Conservation (phyloP, 2,113 vertebrate genomes). For the Cathartes aura region DNA sequence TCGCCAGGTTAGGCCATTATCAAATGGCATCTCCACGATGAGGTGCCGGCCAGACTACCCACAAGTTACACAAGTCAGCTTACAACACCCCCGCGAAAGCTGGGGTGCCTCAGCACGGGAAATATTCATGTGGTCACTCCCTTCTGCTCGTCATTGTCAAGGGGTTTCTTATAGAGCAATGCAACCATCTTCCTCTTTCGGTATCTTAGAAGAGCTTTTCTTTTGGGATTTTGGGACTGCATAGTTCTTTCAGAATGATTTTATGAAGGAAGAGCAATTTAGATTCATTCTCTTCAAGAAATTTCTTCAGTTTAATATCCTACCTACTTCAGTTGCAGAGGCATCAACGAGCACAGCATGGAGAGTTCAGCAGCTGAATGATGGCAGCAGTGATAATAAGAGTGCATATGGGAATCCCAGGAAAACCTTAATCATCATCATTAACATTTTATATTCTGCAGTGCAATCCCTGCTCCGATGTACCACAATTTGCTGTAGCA, state of each 20-base stretch:
- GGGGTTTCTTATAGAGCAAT: not conserved
- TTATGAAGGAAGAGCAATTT: not conserved
- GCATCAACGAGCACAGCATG: not conserved
- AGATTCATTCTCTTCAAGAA: not conserved
- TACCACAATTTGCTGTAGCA: not conserved
- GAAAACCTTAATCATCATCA: slow-evolving; percentile 15
- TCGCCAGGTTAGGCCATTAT: not conserved
- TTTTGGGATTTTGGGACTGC: not conserved
- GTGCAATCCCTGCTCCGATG: not conserved
- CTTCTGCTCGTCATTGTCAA: not conserved
- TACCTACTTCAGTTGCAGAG: not conserved
- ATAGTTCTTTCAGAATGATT: not conserved
- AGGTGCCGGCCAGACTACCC: not conserved
- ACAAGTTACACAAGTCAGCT: slow-evolving; percentile 20
- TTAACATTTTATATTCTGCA: slow-evolving; percentile 38
- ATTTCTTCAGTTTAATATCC: not conserved
- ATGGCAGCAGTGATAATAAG: slow-evolving; percentile 4
- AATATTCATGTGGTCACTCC: not conserved
- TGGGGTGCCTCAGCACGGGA: not conserved
- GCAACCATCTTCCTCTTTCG: not conserved
- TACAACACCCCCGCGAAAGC: not conserved
- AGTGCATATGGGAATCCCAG: not conserved
- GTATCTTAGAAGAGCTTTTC: not conserved
- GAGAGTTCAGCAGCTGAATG: not conserved
- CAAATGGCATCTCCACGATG: not conserved